Base-by-base conservation (phyloP, 2,888 invertebrate species). In the Ophion slaviceki region DNA sequence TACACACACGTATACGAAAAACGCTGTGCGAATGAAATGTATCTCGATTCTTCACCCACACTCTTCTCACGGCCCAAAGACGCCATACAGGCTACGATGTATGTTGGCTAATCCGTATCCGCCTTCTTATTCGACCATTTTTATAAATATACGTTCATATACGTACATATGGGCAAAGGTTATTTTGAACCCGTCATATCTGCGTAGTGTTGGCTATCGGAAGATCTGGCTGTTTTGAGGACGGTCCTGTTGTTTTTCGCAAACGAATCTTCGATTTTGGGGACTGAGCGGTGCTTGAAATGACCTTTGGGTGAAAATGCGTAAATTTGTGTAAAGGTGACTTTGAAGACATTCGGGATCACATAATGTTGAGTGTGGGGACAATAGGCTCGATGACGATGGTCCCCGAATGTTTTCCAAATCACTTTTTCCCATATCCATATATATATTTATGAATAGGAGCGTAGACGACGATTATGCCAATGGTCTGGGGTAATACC, bases 51-150 rank as follows among this genome's bases (percentile, higher is more conserved):
- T 61, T 74, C 86, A 82, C 84, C 86, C 75, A 86, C 86, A 84
- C 84, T 86, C 81, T 86, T 86, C 86, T 86, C 86, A 86, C 86
- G 86, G 84, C 86, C 86, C 80, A 70, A 80, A 81, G 77, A 81
- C 80, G 79, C 79, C 62, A 61, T 72, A 66, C 70, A 40, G 74
- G 77, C 67, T 62, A 24, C 78, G 86, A 82, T 78, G 84, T 82
- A 78, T 78, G 70, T 87, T 84, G 81, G 84, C 86, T 75, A 83
- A 86, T 84, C 80, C 78, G 84, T 68, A 86, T 86, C 86, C 86
- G 86, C 85, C 87, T 84, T 84, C 64, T 47, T 59, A 72, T 80
- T 77, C 76, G 66, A 36, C 66, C n/a, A 70, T 45, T 59, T 62
- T 45, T 53, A 45, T 75, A 81, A 74, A 47, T 75, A 80, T 36